Conservation (phyloP, 1,140 invertebrate species). For the Drosophila teissieri region DNA sequence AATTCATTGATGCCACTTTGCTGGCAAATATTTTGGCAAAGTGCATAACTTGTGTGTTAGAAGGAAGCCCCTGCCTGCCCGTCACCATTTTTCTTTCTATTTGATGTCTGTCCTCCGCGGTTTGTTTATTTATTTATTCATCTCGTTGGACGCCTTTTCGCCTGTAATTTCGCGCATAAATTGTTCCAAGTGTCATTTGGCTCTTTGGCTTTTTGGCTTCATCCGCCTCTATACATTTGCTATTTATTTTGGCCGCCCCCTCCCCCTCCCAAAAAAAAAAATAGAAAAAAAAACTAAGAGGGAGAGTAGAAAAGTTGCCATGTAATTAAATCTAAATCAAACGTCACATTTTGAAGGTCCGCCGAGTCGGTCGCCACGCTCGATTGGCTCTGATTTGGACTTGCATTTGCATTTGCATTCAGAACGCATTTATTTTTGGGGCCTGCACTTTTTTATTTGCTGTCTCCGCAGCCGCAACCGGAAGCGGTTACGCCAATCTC, state of each 20-base stretch:
- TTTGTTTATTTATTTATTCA: slow-evolving; percentile 66
- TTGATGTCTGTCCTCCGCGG: slow-evolving; percentile 72
- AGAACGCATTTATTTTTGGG: slow-evolving; percentile 36
- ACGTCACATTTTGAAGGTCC: slow-evolving; percentile 81
- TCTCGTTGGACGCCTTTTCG: slow-evolving; percentile 61
- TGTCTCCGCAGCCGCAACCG: slow-evolving; percentile 64
- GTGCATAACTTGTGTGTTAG: slow-evolving; percentile 48
- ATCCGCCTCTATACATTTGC: slow-evolving; percentile 16
- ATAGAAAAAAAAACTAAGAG: background rate
- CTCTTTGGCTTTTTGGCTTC: slow-evolving; percentile 27
- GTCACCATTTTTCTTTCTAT: slow-evolving; percentile 57
- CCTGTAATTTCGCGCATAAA: slow-evolving; percentile 81
- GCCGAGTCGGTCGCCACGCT: slow-evolving; percentile 59
- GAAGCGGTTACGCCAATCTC: slow-evolving; percentile 75
- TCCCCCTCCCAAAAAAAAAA: too few species aligned
- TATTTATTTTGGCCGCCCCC: slow-evolving; percentile 34
- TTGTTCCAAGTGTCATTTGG: slow-evolving; percentile 62
- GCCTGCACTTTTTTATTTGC: slow-evolving; percentile 27
- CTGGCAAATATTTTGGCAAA: slow-evolving; percentile 76
- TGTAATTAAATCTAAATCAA: slow-evolving; percentile 83
- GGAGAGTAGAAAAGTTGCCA: slow-evolving; percentile 60
- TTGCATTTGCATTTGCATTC: slow-evolving; percentile 51
- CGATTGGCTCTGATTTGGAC: slow-evolving; percentile 71
- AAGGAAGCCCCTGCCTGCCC: background rate
- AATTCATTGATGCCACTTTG: slow-evolving; percentile 81